Percentiles rank a stretch among this genome's conserved stretches.
These are phyloP conservation scores for Pseudorhiza aurosa DNA, from an alignment of 30 jellyfish, hydroid and myxozoan genomes.

Conservation along the genomic window DNA sequence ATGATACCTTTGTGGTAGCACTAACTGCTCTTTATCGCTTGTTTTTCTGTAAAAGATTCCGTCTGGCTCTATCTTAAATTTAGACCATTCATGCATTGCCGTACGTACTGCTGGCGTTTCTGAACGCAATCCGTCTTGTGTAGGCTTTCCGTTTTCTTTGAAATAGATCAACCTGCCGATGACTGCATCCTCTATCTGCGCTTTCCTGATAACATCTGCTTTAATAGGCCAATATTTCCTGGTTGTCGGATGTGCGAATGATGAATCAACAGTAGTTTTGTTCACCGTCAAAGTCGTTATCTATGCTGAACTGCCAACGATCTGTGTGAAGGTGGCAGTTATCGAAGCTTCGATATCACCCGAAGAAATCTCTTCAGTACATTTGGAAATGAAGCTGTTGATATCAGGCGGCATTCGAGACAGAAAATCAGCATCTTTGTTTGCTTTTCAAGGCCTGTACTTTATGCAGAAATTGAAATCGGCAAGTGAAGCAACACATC, in stretches of 20 bases:
- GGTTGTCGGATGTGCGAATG: too few relatives aligned
- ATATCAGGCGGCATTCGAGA: conserved; percentile 30
- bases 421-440: conserved; percentile 39
- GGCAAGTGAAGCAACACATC: conserved; percentile 19
- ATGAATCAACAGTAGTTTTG: too few relatives aligned
- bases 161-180: too few relatives aligned
- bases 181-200: not conserved
- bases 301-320: too few relatives aligned
- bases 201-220: not conserved
- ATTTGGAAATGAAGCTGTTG: not conserved
- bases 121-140: not conserved
- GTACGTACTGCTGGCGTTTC: not conserved
- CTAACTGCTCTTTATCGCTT: conserved; percentile 11
- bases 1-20: conserved; percentile 25
- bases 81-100: conserved; percentile 19
- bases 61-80: not conserved
- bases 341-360: not conserved
- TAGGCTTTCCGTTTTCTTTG: too few relatives aligned
- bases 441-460: conserved; percentile 28
- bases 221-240: not conserved
- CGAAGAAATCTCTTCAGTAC: conserved; percentile 39
- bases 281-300: too few relatives aligned
- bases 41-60: conserved; percentile 29
- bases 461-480: conserved; percentile 27
- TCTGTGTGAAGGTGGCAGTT: not conserved